Evolutionary conservation across 2,888 invertebrate species (phyloP).

Genomic region (Lamproptera curius): DNA sequence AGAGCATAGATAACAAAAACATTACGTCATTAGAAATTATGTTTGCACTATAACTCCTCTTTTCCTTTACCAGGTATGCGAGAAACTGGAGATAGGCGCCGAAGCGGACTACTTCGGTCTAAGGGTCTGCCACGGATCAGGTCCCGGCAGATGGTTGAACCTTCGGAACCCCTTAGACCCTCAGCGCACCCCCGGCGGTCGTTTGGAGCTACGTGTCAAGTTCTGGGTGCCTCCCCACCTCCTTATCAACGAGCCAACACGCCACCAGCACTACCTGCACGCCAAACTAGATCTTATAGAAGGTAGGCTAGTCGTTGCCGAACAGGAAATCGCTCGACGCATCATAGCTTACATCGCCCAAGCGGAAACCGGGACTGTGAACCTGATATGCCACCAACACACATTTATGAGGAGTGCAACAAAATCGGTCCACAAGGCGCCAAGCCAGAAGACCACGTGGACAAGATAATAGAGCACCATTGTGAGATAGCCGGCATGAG

Average conservation of each 20-base stretch:
- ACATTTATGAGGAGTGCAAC: conserved; percentile 81
- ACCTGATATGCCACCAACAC: conserved; percentile 75
- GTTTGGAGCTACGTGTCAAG: conserved; percentile 87
- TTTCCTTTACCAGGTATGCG: conserved; percentile 87
- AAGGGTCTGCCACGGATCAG: conserved; percentile 76
- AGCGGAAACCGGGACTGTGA: conserved; percentile 86
- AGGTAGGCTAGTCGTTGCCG: conserved; percentile 83
- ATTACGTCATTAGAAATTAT: conserved; percentile 9
- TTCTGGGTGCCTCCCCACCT: conserved; percentile 95
- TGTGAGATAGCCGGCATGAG: conserved; percentile 82
- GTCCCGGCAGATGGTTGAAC: conserved; percentile 92
- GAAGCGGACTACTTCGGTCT: conserved; percentile 94
- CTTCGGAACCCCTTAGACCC: conserved; percentile 89
- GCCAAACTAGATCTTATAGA: conserved; percentile 87
- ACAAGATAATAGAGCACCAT: conserved; percentile 81
- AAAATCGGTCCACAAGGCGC: conserved; percentile 79
- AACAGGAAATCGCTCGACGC: conserved; percentile 83
- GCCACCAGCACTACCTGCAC: conserved; percentile 92
- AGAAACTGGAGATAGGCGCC: conserved; percentile 88
- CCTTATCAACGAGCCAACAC: conserved; percentile 89
- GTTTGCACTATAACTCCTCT: too few relatives aligned
- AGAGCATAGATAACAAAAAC: not conserved
- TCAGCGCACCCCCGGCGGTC: conserved; percentile 82
- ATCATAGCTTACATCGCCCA: conserved; percentile 88
- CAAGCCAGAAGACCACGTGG: conserved; percentile 80